Conservation (phyloP, 2,113 vertebrate species). For the Columba livia region DNA sequence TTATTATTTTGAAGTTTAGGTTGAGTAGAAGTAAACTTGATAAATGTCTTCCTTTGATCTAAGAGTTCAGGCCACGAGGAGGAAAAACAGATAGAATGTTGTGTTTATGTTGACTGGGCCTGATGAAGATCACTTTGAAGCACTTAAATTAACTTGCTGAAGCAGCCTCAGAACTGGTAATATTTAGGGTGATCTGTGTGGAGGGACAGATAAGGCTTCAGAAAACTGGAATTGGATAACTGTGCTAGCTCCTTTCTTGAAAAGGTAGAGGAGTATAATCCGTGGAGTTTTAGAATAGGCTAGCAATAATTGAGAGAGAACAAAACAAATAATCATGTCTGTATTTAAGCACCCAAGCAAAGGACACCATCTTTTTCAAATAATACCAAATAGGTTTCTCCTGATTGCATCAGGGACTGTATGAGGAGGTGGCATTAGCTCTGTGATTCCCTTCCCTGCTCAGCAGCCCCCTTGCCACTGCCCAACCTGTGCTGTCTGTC, state of each 20-base stretch:
- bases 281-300: background rate
- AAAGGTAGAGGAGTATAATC: background rate
- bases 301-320: background rate
- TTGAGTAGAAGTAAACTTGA: background rate
- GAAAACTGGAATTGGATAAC: background rate
- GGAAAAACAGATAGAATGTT: background rate
- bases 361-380: background rate
- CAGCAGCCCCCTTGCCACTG: background rate
- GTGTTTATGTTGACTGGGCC: background rate
- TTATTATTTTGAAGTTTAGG: background rate
- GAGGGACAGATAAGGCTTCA: background rate
- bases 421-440: background rate
- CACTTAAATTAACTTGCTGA: background rate
- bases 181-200: background rate
- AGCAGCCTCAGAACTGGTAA: background rate
- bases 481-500: background rate
- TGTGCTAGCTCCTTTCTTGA: background rate
- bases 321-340: background rate
- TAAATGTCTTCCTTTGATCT: background rate
- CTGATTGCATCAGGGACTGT: background rate
- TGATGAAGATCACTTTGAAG: background rate
- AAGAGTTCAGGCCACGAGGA: background rate
- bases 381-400: background rate
- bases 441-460: background rate
- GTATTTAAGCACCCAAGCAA: background rate